phyloP scores from a whole-genome alignment of 2,113 vertebrate genomes.

The Rhea americana region DNA sequence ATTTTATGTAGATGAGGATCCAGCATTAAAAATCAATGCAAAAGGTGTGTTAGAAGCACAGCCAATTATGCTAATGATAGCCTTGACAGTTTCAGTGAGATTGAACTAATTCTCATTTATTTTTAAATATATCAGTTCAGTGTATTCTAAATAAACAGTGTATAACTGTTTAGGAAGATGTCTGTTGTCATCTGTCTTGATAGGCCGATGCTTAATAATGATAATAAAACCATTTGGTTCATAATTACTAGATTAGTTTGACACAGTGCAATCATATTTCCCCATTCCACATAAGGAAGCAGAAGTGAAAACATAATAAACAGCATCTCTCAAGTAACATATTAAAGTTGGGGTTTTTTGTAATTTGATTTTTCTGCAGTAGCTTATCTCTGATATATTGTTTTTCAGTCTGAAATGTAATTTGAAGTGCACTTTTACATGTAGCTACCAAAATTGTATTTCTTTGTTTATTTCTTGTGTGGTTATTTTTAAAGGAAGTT shows the following conservation, averaged over 20 bases:
- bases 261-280: conserved; percentile 38
- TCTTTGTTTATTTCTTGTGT: conserved; percentile 43
- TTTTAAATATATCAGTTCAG: conserved; percentile 57
- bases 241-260: conserved; percentile 57
- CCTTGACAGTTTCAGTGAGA: conserved; percentile 35
- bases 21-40: conserved; percentile 33
- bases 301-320: conserved; percentile 34
- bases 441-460: conserved; percentile 18
- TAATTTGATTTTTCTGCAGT: conserved; percentile 41
- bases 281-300: conserved; percentile 23
- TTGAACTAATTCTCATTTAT: conserved; percentile 51
- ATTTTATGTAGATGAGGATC: conserved; percentile 38
- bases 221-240: conserved; percentile 61
- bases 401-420: conserved; percentile 18
- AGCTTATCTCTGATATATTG: conserved; percentile 42
- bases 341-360: conserved; percentile 40
- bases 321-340: conserved; percentile 24
- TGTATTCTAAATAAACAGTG: conserved; percentile 58
- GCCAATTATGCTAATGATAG: conserved; percentile 49
- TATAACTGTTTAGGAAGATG: conserved; percentile 51
- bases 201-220: conserved; percentile 42
- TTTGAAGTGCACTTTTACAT: neutral
- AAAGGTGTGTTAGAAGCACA: conserved; percentile 47
- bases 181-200: conserved; percentile 32
- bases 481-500: conserved; percentile 59